A percentile compares a stretch with the other conserved stretches of the same genome.
These are phyloP conservation scores for Hestina assimilis DNA, from an alignment of 1,140 invertebrate species.

Conservation along the genomic window DNA sequence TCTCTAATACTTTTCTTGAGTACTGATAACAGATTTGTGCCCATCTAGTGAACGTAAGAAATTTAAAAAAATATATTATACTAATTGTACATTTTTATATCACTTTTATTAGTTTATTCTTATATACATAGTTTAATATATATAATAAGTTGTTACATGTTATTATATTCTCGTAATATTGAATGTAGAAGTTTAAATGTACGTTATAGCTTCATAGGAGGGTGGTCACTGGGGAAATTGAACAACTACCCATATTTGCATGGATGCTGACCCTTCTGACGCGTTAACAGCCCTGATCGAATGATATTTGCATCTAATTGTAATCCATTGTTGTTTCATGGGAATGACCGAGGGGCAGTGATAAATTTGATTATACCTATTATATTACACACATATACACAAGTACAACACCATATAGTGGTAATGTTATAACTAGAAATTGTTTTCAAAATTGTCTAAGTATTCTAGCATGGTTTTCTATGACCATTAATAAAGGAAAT, in stretches of 20 bases:
- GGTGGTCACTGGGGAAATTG: constrained; percentile 64
- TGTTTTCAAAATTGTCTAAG: no score
- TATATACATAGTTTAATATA: no score
- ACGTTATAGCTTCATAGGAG: constrained; percentile 55
- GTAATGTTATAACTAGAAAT: no score
- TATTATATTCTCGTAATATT: not conserved
- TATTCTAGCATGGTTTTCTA: no score
- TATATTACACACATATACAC: constrained; percentile 13
- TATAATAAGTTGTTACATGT: not conserved
- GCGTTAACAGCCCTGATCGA: constrained; percentile 41
- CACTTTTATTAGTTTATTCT: no score
- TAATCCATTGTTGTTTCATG: constrained; percentile 63
- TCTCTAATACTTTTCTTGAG: no score
- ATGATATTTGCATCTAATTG: constrained; percentile 73
- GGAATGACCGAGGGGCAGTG: constrained; percentile 48
- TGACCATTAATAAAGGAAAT: no score
- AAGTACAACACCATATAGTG: no score
- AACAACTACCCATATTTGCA: constrained; percentile 56
- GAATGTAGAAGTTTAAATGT: constrained; percentile 20
- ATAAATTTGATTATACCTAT: constrained; percentile 29
- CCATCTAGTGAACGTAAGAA: no score
- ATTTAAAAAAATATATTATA: no score
- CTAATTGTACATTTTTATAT: no score
- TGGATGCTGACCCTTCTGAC: constrained; percentile 53
- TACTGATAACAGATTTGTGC: no score